A percentile compares a stretch with the other conserved stretches of the same genome.
These are phyloP conservation scores for Brienomyrus brachyistius DNA, from an alignment of 2,113 vertebrate species.

Conservation along the genomic window DNA sequence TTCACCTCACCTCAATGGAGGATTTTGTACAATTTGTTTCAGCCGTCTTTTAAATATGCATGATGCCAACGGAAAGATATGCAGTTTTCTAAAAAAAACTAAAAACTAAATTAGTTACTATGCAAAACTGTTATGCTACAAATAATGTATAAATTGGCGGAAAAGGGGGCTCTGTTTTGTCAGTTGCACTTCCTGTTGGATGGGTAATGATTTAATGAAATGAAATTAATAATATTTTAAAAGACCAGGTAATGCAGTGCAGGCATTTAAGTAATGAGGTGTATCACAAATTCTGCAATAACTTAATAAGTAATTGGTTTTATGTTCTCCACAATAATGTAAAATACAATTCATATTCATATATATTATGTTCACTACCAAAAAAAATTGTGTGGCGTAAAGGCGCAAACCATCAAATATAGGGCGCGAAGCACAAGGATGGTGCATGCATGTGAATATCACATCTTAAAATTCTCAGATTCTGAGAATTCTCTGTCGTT, in stretches of 20 bases:
- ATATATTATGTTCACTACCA: background rate
- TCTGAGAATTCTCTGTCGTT: background rate
- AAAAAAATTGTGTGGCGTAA: background rate
- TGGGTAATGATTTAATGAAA: background rate
- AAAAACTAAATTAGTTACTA: background rate
- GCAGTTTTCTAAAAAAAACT: background rate
- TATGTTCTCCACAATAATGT: background rate
- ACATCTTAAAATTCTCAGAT: background rate
- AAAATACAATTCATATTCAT: background rate
- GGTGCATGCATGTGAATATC: background rate
- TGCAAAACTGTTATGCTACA: background rate
- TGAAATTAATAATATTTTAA: background rate
- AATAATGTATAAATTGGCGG: background rate
- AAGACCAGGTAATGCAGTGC: background rate
- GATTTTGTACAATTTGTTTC: background rate
- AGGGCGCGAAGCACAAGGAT: background rate
- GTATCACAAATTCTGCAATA: background rate
- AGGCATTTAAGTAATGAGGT: background rate
- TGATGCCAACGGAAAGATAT: background rate
- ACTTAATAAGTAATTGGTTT: background rate
- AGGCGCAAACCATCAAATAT: background rate
- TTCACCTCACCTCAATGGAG: background rate
- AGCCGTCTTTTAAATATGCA: background rate
- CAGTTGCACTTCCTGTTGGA: background rate
- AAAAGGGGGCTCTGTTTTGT: background rate